These are phyloP conservation scores for Oncopodura yosiiana DNA, from an alignment of 1,140 invertebrate species.

Conservation along the genomic window DNA sequence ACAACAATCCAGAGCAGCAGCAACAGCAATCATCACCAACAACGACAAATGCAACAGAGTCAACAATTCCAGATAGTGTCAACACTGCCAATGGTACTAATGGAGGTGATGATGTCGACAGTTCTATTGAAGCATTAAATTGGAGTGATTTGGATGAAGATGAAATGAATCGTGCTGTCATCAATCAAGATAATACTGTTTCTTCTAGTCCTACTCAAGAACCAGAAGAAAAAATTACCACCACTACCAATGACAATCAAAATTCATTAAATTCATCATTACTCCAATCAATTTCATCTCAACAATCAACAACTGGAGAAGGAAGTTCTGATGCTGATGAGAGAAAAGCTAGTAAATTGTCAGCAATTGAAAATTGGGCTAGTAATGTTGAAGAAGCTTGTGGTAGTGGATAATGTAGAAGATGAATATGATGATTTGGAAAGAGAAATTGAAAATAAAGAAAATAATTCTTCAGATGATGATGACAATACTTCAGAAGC, in stretches of 20 bases:
- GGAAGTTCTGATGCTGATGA: not conserved
- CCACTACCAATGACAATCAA: too few relatives aligned
- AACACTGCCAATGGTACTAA: too few relatives aligned
- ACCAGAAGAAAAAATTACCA: too few relatives aligned
- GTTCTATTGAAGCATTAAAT: slow-evolving; percentile 33
- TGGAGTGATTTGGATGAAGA: slow-evolving; percentile 34
- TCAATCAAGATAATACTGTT: too few relatives aligned
- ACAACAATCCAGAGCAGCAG: too few relatives aligned
- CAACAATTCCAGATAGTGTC: too few relatives aligned
- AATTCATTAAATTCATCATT: too few relatives aligned
- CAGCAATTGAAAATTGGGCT: slow-evolving; percentile 19
- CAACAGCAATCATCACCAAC: too few relatives aligned
- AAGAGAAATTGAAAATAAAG: not conserved
- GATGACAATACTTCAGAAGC: too few relatives aligned
- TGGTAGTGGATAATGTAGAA: slow-evolving; percentile 3
- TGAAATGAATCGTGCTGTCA: slow-evolving; percentile 7
- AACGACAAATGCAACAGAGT: too few relatives aligned
- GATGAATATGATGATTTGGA: slow-evolving; percentile 1
- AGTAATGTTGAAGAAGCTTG: slow-evolving; percentile 13
- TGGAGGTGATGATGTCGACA: slow-evolving; percentile 21
- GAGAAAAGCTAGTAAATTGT: not conserved
- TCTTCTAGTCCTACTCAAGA: too few relatives aligned
- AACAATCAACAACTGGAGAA: not conserved
- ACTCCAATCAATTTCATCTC: slow-evolving; percentile 17
- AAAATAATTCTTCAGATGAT: not conserved